These are phyloP conservation scores for Cantharis rufa DNA, from an alignment of 2,888 invertebrate genomes.

Conservation along the genomic window DNA sequence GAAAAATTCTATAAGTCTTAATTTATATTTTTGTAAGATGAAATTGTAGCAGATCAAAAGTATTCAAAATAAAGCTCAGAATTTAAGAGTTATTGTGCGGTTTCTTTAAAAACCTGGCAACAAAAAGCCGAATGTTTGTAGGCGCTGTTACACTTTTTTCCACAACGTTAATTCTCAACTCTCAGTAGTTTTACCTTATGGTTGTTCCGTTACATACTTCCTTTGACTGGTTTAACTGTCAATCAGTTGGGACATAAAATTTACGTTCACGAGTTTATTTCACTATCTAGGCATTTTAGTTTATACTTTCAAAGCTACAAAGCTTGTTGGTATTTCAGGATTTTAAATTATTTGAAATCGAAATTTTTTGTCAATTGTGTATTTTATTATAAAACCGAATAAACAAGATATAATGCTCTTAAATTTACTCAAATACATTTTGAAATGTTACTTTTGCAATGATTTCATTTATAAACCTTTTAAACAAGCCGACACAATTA, in stretches of 20 bases:
- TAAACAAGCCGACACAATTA: not conserved
- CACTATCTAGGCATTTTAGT: not conserved
- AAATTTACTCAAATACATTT: not conserved
- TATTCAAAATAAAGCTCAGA: not conserved
- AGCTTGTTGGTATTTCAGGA: not conserved
- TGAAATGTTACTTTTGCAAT: not conserved
- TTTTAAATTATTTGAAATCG: not conserved
- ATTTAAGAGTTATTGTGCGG: not conserved
- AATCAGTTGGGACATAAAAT: not conserved
- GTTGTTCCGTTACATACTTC: not conserved
- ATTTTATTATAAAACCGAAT: not conserved
- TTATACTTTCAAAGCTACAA: not conserved
- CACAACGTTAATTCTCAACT: not conserved
- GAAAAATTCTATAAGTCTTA: not conserved
- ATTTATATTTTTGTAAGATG: not conserved
- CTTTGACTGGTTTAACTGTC: not conserved
- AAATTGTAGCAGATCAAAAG: not conserved
- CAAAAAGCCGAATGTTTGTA: not conserved
- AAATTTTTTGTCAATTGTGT: not conserved
- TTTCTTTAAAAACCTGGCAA: not conserved
- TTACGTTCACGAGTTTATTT: not conserved
- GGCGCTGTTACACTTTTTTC: not conserved
- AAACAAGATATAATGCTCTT: not conserved
- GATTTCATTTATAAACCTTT: not conserved
- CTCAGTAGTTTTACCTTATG: not conserved